Conservation (phyloP, 2,888 invertebrate genomes). For the Coecobrya sp. region DNA sequence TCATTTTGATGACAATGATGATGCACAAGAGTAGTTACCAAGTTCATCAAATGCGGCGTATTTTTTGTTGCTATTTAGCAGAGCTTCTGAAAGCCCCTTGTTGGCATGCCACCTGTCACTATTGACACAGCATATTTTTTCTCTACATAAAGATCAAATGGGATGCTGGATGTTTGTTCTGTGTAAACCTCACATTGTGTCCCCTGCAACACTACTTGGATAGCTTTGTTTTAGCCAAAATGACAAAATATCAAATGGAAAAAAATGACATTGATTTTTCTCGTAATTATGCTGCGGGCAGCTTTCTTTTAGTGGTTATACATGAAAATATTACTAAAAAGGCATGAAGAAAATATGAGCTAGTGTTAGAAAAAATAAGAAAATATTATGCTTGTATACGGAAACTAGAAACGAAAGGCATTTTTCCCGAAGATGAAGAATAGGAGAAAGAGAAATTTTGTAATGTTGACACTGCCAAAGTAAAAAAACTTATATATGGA, state of each 20-base stretch:
- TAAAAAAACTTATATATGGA: slow-evolving; percentile 9
- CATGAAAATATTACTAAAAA: no score
- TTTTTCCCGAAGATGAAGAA: slow-evolving; percentile 4
- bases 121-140: slow-evolving; percentile 86
- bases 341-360: not conserved
- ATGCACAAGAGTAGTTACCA: not conserved
- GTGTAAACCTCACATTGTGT: no score
- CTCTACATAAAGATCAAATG: not conserved
- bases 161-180: not conserved
- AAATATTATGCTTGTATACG: not conserved
- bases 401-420: not conserved
- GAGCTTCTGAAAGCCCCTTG: not conserved
- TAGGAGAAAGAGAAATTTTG: not conserved
- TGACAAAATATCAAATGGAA: not conserved
- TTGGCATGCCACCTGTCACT: slow-evolving; percentile 86
- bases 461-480: slow-evolving; percentile 35
- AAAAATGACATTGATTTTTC: not conserved
- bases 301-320: no score
- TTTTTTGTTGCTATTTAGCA: not conserved
- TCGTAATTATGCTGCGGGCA: no score
- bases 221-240: not conserved
- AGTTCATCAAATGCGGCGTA: slow-evolving; percentile 17
- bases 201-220: not conserved
- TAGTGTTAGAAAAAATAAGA: not conserved
- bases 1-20: slow-evolving; percentile 50